These are phyloP conservation scores for Radopholus similis DNA, from an alignment of 1,140 invertebrate species.

Conservation along the genomic window DNA sequence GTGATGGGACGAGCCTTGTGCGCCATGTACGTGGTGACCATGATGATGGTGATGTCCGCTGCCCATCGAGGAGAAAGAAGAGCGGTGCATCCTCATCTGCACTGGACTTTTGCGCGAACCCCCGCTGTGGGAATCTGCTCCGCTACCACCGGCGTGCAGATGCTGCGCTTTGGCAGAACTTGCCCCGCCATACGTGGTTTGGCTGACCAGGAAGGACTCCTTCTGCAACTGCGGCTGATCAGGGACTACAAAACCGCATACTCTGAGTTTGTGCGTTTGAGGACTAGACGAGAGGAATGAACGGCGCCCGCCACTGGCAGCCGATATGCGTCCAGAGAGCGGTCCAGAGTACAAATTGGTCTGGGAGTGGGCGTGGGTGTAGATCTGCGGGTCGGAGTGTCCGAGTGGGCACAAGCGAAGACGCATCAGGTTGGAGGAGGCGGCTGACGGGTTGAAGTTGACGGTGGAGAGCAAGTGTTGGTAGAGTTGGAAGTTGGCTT, in stretches of 20 bases:
- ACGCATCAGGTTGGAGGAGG: slow-evolving; percentile 31
- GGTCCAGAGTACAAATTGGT: not conserved
- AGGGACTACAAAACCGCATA: not conserved
- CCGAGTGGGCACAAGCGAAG: slow-evolving; percentile 46
- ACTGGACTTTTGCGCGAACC: not conserved
- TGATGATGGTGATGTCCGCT: not conserved
- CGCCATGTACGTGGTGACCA: too few species aligned
- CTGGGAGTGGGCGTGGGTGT: slow-evolving; percentile 23
- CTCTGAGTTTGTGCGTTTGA: slow-evolving; percentile 26
- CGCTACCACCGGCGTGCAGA: not conserved
- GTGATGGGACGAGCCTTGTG: too few species aligned
- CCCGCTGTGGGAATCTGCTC: not conserved
- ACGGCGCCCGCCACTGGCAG: slow-evolving; percentile 16
- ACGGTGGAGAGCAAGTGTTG: not conserved
- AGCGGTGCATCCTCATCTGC: slow-evolving; percentile 10
- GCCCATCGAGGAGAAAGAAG: slow-evolving; percentile 19
- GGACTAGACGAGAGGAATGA: slow-evolving; percentile 30
- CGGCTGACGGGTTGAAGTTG: not conserved
- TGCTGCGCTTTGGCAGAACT: not conserved
- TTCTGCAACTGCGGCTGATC: not conserved
- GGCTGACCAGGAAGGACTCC: not conserved
- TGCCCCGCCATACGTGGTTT: not conserved
- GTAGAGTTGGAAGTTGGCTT: slow-evolving; percentile 2
- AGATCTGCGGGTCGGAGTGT: slow-evolving; percentile 59
- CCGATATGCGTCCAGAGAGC: not conserved